Conservation (phyloP, 2,797 vertebrate genomes). For the Pelochelys cantorii region DNA sequence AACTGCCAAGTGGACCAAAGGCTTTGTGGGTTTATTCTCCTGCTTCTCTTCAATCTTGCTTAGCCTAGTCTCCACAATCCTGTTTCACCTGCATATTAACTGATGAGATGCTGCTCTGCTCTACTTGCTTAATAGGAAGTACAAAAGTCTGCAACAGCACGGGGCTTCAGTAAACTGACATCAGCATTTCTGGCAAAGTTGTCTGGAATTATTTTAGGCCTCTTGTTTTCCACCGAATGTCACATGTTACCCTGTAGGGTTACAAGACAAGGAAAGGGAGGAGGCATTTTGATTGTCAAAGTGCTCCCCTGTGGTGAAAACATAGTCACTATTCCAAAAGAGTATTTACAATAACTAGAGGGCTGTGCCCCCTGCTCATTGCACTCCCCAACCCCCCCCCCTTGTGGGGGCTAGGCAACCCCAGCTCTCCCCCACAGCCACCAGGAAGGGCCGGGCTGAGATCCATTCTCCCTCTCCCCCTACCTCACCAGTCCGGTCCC, state of each 20-base stretch:
- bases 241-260: not conserved
- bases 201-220: not conserved
- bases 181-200: not conserved
- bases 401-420: too few species aligned
- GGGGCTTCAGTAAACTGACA: not conserved
- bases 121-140: not conserved
- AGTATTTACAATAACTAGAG: not conserved
- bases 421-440: too few species aligned
- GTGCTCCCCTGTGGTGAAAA: not conserved
- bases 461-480: too few species aligned
- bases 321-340: not conserved
- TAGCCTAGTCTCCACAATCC: not conserved
- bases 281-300: not conserved
- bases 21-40: not conserved
- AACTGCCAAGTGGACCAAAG: not conserved
- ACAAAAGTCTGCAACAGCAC: not conserved
- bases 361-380: too few species aligned
- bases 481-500: too few species aligned
- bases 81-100: not conserved
- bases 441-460: too few species aligned
- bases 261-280: not conserved
- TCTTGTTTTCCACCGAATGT: accelerated
- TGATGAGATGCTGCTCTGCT: not conserved
- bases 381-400: too few species aligned
- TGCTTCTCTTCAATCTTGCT: not conserved